phyloP scores from a whole-genome alignment of 2,888 invertebrate genomes.

The Perithous albicinctus region DNA sequence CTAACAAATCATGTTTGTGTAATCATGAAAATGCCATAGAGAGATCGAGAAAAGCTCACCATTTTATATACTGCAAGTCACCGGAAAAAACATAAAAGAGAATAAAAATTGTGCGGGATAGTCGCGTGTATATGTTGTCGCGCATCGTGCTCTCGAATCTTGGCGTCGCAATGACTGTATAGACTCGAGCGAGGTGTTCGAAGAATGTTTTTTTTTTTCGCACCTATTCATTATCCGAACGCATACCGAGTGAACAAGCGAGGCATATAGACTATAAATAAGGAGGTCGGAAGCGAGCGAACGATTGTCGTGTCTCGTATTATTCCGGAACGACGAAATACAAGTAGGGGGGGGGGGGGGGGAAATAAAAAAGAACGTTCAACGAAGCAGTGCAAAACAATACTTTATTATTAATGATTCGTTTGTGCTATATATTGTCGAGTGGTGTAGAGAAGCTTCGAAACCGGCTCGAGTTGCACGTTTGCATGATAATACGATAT shows the following conservation, averaged over 20 bases:
- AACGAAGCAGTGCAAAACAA: conserved; percentile 43
- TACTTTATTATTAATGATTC: conserved; percentile 68
- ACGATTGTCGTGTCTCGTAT: conserved; percentile 36
- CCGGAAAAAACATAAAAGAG: not conserved
- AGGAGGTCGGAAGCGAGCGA: not conserved
- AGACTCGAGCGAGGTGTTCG: not conserved
- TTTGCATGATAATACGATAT: conserved; percentile 66
- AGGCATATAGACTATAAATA: conserved; percentile 2
- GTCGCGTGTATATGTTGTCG: conserved; percentile 3
- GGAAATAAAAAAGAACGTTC: conserved; percentile 19
- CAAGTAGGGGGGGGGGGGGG: no score
- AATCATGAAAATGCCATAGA: not conserved
- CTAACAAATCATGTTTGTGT: not conserved
- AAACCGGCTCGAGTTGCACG: conserved; percentile 8
- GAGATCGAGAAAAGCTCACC: not conserved
- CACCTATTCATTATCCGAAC: conserved; percentile 26
- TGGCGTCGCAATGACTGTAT: not conserved
- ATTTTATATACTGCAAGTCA: not conserved
- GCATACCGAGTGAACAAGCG: not conserved
- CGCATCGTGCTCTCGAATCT: not conserved
- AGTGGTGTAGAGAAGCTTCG: not conserved
- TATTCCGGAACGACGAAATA: conserved; percentile 7
- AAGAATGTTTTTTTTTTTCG: conserved; percentile 27
- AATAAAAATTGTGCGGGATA: conserved; percentile 6
- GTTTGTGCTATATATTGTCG: conserved; percentile 9